Evolutionary conservation across 2,113 vertebrate species (phyloP).

Genomic region (Monarcha castaneiventris): DNA sequence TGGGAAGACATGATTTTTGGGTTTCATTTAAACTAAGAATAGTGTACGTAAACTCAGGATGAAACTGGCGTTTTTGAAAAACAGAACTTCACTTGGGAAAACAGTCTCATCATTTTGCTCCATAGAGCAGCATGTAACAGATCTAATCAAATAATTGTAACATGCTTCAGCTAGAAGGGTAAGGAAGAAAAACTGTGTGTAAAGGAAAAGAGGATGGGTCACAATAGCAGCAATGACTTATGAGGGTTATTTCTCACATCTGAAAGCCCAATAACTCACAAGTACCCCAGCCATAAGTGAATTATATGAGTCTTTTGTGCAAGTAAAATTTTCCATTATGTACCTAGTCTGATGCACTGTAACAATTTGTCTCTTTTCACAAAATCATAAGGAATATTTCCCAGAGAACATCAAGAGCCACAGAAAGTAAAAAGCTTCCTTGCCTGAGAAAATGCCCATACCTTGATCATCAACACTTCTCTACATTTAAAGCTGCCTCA

Average conservation of each 20-base stretch:
- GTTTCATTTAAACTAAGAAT: background rate
- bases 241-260: constrained; percentile 22
- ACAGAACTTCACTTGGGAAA: background rate
- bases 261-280: constrained; percentile 34
- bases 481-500: background rate
- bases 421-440: background rate
- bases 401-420: background rate
- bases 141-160: constrained; percentile 33
- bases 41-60: background rate
- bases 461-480: background rate
- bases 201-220: constrained; percentile 11
- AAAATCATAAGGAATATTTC: background rate
- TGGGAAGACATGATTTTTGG: background rate
- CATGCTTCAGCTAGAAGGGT: background rate
- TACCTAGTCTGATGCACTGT: background rate
- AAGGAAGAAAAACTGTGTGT: background rate
- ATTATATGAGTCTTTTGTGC: constrained; percentile 1
- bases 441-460: background rate
- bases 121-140: background rate
- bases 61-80: background rate
- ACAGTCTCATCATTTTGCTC: background rate
- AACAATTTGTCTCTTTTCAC: constrained; percentile 24
- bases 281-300: background rate
- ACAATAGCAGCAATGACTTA: constrained; percentile 22
- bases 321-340: constrained; percentile 12